A percentile compares a stretch with the other conserved stretches of the same genome.
Evolutionary conservation across 92 coral and sea anemone species (phyloP).

Genomic region (Bergia sp.): DNA sequence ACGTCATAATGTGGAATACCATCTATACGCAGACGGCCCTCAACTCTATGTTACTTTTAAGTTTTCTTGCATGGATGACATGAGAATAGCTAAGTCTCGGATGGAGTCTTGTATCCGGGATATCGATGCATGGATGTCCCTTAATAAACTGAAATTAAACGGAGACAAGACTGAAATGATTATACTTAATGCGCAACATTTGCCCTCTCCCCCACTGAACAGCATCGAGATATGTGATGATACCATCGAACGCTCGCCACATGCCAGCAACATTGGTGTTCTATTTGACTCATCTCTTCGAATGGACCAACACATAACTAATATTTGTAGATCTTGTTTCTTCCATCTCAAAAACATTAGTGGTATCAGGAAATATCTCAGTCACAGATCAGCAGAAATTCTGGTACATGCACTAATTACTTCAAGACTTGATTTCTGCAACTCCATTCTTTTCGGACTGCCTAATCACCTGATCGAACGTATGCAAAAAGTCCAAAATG

Average conservation of each 20-base stretch:
- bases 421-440: background rate
- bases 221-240: slow-evolving; percentile 34
- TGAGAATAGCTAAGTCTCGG: background rate
- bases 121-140: slow-evolving; percentile 16
- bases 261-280: slow-evolving; percentile 50
- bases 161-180: background rate
- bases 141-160: background rate
- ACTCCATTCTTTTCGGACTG: background rate
- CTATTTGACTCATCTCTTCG: slow-evolving; percentile 38
- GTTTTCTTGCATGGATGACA: background rate
- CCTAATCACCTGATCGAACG: background rate
- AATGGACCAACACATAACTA: slow-evolving; percentile 42
- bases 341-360: slow-evolving; percentile 12
- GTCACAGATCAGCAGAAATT: background rate
- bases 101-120: slow-evolving; percentile 3
- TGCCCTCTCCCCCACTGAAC: slow-evolving; percentile 28
- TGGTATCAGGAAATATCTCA: background rate
- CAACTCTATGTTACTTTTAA: slow-evolving; percentile 10
- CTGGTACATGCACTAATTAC: background rate
- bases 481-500: background rate
- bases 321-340: slow-evolving; percentile 28
- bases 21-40: slow-evolving; percentile 9
- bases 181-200: slow-evolving; percentile 35
- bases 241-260: slow-evolving; percentile 30
- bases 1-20: background rate